Evolutionary conservation across 2,888 invertebrate species (phyloP).

Genomic region (Norana najaformis): DNA sequence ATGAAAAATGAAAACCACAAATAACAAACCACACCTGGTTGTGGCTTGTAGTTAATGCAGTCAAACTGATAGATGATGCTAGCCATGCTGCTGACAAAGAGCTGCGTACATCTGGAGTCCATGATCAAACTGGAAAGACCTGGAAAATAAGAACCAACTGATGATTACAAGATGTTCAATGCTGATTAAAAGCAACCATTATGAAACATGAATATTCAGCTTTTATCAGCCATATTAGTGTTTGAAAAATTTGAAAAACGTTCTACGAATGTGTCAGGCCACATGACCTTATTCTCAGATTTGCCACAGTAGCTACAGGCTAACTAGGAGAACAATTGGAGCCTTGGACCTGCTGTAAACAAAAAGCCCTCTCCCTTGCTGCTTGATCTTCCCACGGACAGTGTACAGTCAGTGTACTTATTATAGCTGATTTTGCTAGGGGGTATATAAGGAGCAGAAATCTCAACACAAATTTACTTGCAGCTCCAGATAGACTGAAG

Average conservation of each 20-base stretch:
- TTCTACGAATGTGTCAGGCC: too few species aligned
- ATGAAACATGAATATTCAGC: neutral
- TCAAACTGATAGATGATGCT: constrained; percentile 84
- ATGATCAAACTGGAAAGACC: constrained; percentile 73
- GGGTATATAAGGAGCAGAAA: too few species aligned
- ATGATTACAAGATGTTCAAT: neutral
- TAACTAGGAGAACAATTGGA: too few species aligned
- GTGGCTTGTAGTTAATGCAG: constrained; percentile 59
- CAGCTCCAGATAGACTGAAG: neutral
- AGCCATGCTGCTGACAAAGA: constrained; percentile 87
- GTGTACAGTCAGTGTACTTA: too few species aligned
- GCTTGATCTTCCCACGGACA: too few species aligned
- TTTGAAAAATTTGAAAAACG: too few species aligned
- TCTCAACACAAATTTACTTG: neutral
- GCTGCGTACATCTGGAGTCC: constrained; percentile 71
- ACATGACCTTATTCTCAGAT: too few species aligned
- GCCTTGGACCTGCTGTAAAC: too few species aligned
- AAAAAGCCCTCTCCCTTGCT: too few species aligned
- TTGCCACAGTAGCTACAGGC: too few species aligned
- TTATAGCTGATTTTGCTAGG: too few species aligned
- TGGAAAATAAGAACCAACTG: constrained; percentile 32
- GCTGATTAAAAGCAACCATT: neutral
- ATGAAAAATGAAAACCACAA: neutral
- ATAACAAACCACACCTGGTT: constrained; percentile 27
- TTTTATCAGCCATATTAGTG: too few species aligned